phyloP scores from a whole-genome alignment of 1,140 invertebrate species.

The Trissolcus basalis region DNA sequence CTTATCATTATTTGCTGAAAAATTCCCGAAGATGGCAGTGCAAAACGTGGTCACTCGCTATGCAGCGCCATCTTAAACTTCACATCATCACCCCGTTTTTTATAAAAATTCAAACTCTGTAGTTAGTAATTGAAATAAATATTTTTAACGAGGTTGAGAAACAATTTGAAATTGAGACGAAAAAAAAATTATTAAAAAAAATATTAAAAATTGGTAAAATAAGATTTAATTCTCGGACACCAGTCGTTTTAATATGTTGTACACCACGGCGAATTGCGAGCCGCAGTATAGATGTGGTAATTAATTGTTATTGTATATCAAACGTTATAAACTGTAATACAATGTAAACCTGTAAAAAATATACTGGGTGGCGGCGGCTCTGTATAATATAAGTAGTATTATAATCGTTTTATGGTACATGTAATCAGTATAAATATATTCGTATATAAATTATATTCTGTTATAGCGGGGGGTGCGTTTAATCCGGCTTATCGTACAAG shows the following conservation, averaged over 20 bases:
- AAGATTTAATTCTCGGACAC: constrained; percentile 57
- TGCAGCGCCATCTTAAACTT: too few species aligned
- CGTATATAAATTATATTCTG: constrained; percentile 71
- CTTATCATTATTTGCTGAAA: too few species aligned
- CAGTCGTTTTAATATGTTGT: constrained; percentile 66
- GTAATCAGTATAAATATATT: constrained; percentile 77
- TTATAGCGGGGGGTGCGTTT: constrained; percentile 55
- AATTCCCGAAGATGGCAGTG: too few species aligned
- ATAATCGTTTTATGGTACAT: constrained; percentile 75
- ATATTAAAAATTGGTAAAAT: not conserved
- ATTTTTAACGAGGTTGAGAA: too few species aligned
- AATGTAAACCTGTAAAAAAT: constrained; percentile 78
- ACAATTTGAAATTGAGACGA: too few species aligned
- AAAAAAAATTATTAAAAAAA: too few species aligned
- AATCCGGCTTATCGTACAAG: constrained; percentile 61
- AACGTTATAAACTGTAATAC: constrained; percentile 77
- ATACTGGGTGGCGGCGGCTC: constrained; percentile 76
- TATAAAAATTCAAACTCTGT: too few species aligned
- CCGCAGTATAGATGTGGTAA: constrained; percentile 60
- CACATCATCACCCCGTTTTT: too few species aligned
- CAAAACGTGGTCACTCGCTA: too few species aligned
- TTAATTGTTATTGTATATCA: constrained; percentile 76
- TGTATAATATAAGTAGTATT: constrained; percentile 76
- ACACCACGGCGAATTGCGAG: constrained; percentile 54
- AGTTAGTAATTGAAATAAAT: too few species aligned